Evolutionary conservation across 2,113 vertebrate species (phyloP).

Genomic region (Spermophilus dauricus): DNA sequence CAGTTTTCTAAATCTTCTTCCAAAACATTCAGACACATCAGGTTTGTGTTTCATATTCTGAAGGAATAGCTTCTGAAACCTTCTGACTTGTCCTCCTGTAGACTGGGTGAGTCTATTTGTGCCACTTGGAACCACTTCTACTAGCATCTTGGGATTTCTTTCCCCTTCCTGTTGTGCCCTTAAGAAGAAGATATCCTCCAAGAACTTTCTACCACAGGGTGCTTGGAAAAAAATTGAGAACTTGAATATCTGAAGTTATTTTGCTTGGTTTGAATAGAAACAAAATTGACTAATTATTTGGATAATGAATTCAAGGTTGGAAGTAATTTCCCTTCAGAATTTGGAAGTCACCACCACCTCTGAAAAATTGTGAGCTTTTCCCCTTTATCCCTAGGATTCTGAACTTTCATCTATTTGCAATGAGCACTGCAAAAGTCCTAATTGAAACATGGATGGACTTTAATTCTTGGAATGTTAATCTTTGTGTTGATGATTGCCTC

Average conservation of each 20-base stretch:
- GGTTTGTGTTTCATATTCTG: constrained; percentile 19
- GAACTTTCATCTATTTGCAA: neutral
- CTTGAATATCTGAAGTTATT: neutral
- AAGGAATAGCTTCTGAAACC: neutral
- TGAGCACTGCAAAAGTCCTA: neutral
- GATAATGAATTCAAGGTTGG: neutral
- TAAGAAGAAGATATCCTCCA: neutral
- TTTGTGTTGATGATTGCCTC: constrained; percentile 28
- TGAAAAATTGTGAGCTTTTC: neutral
- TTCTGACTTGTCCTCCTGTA: neutral
- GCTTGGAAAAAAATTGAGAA: neutral
- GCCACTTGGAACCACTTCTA: neutral
- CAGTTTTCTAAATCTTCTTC: neutral
- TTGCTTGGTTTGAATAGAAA: neutral
- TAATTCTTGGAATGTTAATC: neutral
- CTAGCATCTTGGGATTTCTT: neutral
- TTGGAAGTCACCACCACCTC: neutral
- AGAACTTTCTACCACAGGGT: neutral
- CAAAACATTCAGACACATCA: neutral
- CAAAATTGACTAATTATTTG: neutral
- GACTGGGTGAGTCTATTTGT: neutral
- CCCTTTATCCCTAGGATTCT: neutral
- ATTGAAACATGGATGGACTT: neutral
- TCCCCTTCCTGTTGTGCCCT: neutral
- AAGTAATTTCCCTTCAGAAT: constrained; percentile 46